Percentiles rank a stretch among this genome's conserved stretches.
These are phyloP conservation scores for Ptychochromis oligacanthus DNA, from an alignment of 2,113 vertebrate species.

Conservation along the genomic window DNA sequence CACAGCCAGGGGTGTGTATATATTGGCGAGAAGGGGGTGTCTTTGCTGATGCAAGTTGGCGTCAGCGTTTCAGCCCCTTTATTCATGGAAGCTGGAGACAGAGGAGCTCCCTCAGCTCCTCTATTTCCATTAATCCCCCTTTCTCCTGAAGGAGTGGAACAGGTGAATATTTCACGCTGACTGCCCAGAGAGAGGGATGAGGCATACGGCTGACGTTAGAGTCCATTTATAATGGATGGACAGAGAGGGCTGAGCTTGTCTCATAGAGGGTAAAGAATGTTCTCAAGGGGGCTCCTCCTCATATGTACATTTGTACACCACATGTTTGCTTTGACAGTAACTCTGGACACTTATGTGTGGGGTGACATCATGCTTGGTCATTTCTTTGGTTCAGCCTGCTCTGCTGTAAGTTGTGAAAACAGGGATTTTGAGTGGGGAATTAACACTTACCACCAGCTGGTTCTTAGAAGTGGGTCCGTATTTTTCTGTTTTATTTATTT, in stretches of 20 bases:
- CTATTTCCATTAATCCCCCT: conserved; percentile 61
- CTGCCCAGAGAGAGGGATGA: conserved; percentile 64
- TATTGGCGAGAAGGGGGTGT: neutral
- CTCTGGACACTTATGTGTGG: conserved; percentile 31
- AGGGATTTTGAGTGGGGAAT: conserved; percentile 36
- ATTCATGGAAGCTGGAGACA: conserved; percentile 38
- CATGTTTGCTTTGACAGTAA: conserved; percentile 26
- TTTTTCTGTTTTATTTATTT: conserved; percentile 11
- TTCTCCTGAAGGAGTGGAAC: conserved; percentile 62
- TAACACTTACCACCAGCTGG: neutral
- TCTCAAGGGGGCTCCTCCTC: conserved; percentile 51
- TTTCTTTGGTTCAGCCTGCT: neutral
- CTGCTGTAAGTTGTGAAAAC: conserved; percentile 6
- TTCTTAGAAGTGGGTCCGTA: neutral
- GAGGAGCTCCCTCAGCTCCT: conserved; percentile 55
- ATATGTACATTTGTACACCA: conserved; percentile 22
- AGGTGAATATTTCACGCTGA: conserved; percentile 72
- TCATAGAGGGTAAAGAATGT: conserved; percentile 66
- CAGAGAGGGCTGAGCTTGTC: conserved; percentile 56
- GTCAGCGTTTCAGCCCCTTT: conserved; percentile 60
- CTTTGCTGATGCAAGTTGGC: conserved; percentile 59
- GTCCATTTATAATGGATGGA: conserved; percentile 76
- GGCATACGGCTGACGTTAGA: conserved; percentile 46
- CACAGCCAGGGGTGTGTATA: neutral
- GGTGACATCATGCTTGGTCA: conserved; percentile 13